Evolutionary conservation across 2,888 invertebrate species (phyloP).

Genomic region (Cloeon dipterum): DNA sequence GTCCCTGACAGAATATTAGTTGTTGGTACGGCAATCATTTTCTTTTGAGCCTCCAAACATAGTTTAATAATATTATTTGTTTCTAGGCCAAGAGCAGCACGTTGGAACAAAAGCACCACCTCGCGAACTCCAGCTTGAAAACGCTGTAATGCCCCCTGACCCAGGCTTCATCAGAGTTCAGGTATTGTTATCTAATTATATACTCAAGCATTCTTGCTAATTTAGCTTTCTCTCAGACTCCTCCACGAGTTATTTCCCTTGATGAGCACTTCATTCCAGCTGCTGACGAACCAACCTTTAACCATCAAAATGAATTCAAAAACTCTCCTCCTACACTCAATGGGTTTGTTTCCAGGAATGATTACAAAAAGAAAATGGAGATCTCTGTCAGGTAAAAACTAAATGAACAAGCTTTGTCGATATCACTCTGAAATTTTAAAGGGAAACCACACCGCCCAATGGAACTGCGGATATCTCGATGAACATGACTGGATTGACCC

Average conservation of each 20-base stretch:
- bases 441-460: conserved; percentile 44
- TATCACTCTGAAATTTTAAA: too few relatives aligned
- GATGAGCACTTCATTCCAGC: conserved; percentile 65
- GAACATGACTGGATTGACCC: conserved; percentile 34
- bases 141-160: conserved; percentile 47
- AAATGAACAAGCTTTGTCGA: too few relatives aligned
- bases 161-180: conserved; percentile 50
- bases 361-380: too few relatives aligned
- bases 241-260: conserved; percentile 68
- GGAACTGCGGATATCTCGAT: conserved; percentile 14
- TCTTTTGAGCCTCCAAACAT: not conserved
- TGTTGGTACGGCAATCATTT: conserved; percentile 41
- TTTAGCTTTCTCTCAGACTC: conserved; percentile 33
- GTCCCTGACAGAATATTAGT: conserved; percentile 86
- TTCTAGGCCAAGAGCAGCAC: conserved; percentile 30
- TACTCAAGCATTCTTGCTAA: conserved; percentile 1
- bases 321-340: too few relatives aligned
- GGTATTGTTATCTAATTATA: conserved; percentile 14
- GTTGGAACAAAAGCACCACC: conserved; percentile 58
- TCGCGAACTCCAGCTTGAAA: conserved; percentile 64
- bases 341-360: too few relatives aligned
- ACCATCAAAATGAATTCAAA: too few relatives aligned
- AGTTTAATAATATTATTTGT: not conserved
- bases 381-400: too few relatives aligned
- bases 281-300: conserved; percentile 16